Base-by-base conservation (phyloP, 2,888 invertebrate species). In the Oscheius sp. region DNA sequence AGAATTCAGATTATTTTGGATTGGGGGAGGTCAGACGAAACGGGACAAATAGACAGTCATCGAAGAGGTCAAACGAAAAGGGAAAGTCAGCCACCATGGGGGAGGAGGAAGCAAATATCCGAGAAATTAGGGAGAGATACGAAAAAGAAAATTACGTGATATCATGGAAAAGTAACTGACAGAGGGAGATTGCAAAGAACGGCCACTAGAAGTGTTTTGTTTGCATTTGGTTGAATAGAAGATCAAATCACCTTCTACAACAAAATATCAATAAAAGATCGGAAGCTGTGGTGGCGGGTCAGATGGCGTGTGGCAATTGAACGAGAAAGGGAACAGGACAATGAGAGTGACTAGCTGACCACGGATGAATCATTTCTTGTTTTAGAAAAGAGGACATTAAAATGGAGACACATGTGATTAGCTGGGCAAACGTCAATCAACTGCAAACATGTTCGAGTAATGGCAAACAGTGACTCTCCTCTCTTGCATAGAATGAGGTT, bases 371-470 rank as follows among this genome's bases (percentile, higher is more conserved):
- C 49, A 49, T 13, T 49, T 49, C 13, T 49, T 49, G 23, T 3
- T 21, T 21, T 21, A 23, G 55, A 55, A 55, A 55, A 55, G 21
- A 13, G 25, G 55, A 55, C 23, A 23, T 6, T 6, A 23, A 55
- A n/a, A n/a, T n/a, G 21, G 55, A 7, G 55, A 55, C 13, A 23
- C 13, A 49, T 49, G 49, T n/a, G 21, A 21, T 58, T 25, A 25
- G 27, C 58, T 27, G 29, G 23, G 29, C 58, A 6, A 12, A 58
- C 25, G 58, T 5, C n/a, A 27, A 58, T 25, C 18, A n/a, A 23
- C 12, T 18, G 27, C 18, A 59, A 59, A 59, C 41, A 59, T 41
- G 41, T 35, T 59, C 35, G 41, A 59, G 41, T 59, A 59, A 55
- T 23, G 55, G 55, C 55, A 59, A 59, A 59, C 18, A 59, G 29